phyloP scores from a whole-genome alignment of 1,140 invertebrate species.

The Eumaeus atala region DNA sequence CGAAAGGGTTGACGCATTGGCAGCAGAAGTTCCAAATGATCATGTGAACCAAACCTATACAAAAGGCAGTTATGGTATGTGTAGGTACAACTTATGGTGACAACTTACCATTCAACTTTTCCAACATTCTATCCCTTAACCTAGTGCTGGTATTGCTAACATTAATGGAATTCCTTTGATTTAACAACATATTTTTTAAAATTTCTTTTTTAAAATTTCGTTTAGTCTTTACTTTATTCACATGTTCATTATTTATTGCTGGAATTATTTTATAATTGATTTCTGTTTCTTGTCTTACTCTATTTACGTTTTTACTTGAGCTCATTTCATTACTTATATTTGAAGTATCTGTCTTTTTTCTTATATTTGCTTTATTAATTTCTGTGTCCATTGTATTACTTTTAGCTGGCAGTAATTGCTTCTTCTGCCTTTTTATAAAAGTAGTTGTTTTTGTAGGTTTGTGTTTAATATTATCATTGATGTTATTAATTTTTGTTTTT shows the following conservation, averaged over 20 bases:
- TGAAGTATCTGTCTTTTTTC: not conserved
- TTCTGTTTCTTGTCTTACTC: not conserved
- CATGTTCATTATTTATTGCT: not conserved
- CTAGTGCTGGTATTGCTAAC: conserved; percentile 31
- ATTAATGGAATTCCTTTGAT: conserved; percentile 39
- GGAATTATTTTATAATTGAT: not conserved
- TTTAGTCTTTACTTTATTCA: not conserved
- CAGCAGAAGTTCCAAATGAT: too few species aligned
- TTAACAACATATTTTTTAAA: conserved; percentile 32
- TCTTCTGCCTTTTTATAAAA: not conserved
- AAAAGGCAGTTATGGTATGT: too few species aligned
- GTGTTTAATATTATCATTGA: not conserved
- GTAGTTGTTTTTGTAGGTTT: not conserved
- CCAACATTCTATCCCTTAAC: conserved; percentile 63
- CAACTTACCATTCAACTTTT: conserved; percentile 59
- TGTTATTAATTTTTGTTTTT: not conserved
- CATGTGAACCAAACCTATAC: too few species aligned
- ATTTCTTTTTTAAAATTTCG: conserved; percentile 30
- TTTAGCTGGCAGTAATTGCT: not conserved
- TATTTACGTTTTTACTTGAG: not conserved
- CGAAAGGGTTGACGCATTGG: too few species aligned
- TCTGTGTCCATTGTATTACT: not conserved
- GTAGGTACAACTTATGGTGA: conserved; percentile 2
- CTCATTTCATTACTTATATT: not conserved
- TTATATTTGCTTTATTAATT: not conserved